A percentile compares a stretch with the other conserved stretches of the same genome.
Evolutionary conservation across 2,797 vertebrate species (phyloP).

Genomic region (Brotula barbata): DNA sequence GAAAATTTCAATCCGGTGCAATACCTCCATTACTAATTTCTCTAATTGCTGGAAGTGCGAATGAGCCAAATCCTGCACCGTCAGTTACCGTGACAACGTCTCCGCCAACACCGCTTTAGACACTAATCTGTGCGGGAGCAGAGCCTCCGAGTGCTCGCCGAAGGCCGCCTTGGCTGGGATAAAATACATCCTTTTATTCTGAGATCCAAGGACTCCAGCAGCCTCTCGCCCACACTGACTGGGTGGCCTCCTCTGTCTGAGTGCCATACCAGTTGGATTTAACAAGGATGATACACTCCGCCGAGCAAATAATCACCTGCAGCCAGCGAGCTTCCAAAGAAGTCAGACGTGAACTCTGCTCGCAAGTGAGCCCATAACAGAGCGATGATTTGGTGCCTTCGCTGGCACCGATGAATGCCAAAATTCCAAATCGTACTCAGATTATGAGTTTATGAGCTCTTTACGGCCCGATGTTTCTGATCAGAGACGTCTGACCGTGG

Average conservation of each 20-base stretch:
- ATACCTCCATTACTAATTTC: no score
- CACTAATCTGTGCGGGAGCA: no score
- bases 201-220: conserved; percentile 14
- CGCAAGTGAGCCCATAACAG: conserved; percentile 7
- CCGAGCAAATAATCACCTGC: conserved; percentile 42
- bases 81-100: no score
- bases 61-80: no score
- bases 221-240: conserved; percentile 12
- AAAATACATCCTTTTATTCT: conserved; percentile 23
- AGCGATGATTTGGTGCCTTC: conserved; percentile 1
- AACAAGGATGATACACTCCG: conserved; percentile 37
- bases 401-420: background rate
- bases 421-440: background rate
- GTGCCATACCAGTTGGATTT: conserved; percentile 39
- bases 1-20: no score
- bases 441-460: background rate
- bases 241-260: conserved; percentile 46
- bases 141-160: no score
- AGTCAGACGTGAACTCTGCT: conserved; percentile 11
- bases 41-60: no score
- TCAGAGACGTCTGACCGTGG: no score
- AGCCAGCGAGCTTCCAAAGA: conserved; percentile 20
- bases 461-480: no score
- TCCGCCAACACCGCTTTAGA: no score
- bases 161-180: background rate